phyloP scores from a whole-genome alignment of 1,140 invertebrate species.

The Aphelenchoides fujianensis region DNA sequence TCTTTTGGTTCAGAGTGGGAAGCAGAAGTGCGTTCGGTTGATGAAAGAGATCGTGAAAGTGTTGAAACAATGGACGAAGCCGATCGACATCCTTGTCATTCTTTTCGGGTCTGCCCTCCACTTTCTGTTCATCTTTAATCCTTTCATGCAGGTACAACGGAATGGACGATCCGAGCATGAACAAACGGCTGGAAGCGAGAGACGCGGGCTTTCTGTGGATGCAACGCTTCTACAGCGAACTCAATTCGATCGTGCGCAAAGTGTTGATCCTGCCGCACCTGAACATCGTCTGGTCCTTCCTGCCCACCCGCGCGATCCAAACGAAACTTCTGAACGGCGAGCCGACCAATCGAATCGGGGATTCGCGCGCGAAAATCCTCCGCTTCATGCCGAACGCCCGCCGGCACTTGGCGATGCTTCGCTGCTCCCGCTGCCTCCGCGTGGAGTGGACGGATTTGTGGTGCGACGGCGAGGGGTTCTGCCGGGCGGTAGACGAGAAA shows the following conservation, averaged over 20 bases:
- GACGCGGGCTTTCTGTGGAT: slow-evolving; percentile 1
- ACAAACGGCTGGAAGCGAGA: background rate
- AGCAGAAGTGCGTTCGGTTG: background rate
- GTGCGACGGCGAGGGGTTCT: background rate
- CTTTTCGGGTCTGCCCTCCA: background rate
- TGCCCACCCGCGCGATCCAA: background rate
- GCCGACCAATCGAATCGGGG: background rate
- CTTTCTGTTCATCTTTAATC: background rate
- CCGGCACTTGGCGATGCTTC: background rate
- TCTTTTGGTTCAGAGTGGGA: background rate
- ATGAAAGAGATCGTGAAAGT: slow-evolving; percentile 3
- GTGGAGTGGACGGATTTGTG: background rate
- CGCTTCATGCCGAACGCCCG: background rate
- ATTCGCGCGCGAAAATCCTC: background rate
- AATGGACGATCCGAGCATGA: background rate
- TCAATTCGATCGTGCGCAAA: background rate
- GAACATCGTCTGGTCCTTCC: background rate
- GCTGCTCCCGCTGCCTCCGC: background rate
- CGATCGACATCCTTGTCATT: slow-evolving; percentile 4
- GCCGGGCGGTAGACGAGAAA: background rate
- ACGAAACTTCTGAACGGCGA: background rate
- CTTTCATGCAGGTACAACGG: background rate
- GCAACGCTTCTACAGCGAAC: slow-evolving; percentile 9
- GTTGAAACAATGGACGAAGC: background rate
- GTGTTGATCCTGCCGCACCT: background rate